Conservation (phyloP, 2,888 invertebrate species). For the Scaptomyza flava region DNA sequence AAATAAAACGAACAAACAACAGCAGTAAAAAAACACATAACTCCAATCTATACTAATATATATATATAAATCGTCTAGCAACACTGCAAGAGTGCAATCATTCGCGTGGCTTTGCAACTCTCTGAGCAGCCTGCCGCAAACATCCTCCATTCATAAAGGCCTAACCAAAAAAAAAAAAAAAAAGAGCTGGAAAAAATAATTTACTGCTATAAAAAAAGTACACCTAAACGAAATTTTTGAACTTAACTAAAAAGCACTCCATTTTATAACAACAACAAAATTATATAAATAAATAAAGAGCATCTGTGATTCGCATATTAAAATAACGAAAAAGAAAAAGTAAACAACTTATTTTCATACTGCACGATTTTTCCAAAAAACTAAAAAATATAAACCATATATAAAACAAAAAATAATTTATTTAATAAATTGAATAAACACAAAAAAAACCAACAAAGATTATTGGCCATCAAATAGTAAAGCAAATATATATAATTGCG, state of each 20-base stretch:
- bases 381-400: constrained; percentile 24
- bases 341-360: constrained; percentile 77
- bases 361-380: constrained; percentile 69
- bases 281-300: constrained; percentile 56
- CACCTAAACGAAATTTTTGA: constrained; percentile 20
- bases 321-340: constrained; percentile 46
- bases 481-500: constrained; percentile 32
- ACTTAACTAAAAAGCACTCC: constrained; percentile 30
- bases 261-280: constrained; percentile 35
- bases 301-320: constrained; percentile 80
- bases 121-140: constrained; percentile 80
- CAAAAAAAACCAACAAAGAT: constrained; percentile 7
- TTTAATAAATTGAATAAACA: constrained; percentile 47
- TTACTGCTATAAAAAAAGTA: constrained; percentile 13
- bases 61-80: constrained; percentile 6
- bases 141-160: constrained; percentile 84
- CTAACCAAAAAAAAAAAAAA: constrained; percentile 77
- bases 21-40: constrained; percentile 26
- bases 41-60: constrained; percentile 10
- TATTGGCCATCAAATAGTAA: constrained; percentile 34
- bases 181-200: constrained; percentile 23
- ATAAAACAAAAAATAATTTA: constrained; percentile 34
- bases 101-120: constrained; percentile 18
- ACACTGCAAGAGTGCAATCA: constrained; percentile 12
- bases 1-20: constrained; percentile 29